Evolutionary conservation across 2,888 invertebrate genomes (phyloP), one percentile per base, ranked within the genome.

Genomic region (Heteromurus nitidus): DNA sequence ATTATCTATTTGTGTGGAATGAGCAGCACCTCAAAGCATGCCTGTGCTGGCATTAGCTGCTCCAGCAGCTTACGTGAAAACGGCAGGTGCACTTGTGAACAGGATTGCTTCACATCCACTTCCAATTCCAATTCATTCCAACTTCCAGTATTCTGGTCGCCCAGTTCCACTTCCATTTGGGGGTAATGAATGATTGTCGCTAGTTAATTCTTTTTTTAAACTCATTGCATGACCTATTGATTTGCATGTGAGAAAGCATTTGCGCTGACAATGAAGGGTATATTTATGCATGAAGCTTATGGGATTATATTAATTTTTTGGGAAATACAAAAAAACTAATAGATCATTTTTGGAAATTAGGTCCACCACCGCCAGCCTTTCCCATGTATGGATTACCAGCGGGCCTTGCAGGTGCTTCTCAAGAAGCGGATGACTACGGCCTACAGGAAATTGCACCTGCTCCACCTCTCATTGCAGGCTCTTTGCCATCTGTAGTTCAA

Each of bases 21-120:
- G n/a, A n/a, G n/a, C 65, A 81, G 84, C 82, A 16, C 84, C 84
- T 5, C 82, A 82, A 75, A 84, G 84, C 64, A 80, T 84, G 75
- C 28, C 72, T 42, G 69, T 64, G 30, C 68, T 79, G 53, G 68
- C 64, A 1, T 36, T 75, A 47, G 42, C 72, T 44, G 65, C 62
- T 26, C 72, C 72, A n/a, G 70, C 70, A 58, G 55, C 9, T 47
- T 50, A 50, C 18, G 50, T 50, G n/a, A 50, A 50, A 18, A 50
- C 50, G 22, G 5, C 68, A 16, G 67, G 75, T 28, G 74, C 60
- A 31, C 73, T 74, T 50, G 68, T 72, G 18, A 74, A 79, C 22
- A 64, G 44, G 30, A 67, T 67, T 24, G 73, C 73, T 65, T 64
- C 60, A 18, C 42, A 70, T 28, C 75, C 53, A 69, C 60, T 67